A percentile compares a stretch with the other conserved stretches of the same genome.
Conservation (phyloP, 2,113 vertebrate genomes). For the Maccullochella peelii region DNA sequence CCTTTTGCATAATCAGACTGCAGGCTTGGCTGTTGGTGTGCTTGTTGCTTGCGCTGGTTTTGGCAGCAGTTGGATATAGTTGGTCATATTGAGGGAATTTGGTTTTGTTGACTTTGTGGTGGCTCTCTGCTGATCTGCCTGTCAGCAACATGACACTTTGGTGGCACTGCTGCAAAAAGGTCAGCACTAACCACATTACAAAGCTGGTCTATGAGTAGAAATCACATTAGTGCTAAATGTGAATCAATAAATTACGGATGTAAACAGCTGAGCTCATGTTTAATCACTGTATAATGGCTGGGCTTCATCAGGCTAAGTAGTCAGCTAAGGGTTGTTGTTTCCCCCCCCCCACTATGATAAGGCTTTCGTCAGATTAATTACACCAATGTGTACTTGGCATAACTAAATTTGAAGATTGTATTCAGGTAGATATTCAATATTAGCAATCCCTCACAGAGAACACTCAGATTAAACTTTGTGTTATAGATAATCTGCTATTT, state of each 20-base stretch:
- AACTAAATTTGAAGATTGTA: no score
- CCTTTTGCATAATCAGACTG: neutral
- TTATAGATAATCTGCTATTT: neutral
- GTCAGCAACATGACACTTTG: constrained; percentile 4
- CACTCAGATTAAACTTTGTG: neutral
- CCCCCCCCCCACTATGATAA: neutral
- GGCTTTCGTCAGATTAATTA: constrained; percentile 34
- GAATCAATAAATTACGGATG: constrained; percentile 56
- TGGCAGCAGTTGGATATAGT: neutral
- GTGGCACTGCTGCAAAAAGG: constrained; percentile 16
- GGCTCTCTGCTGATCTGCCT: neutral
- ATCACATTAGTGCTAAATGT: constrained; percentile 43
- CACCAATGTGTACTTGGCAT: neutral
- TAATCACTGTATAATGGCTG: constrained; percentile 57
- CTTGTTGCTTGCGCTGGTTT: neutral
- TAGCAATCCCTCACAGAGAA: neutral
- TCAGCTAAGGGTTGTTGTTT: neutral
- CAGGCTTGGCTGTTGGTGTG: neutral
- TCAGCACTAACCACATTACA: constrained; percentile 18
- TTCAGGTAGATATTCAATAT: no score
- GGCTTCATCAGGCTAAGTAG: constrained; percentile 57
- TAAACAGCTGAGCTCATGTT: constrained; percentile 58
- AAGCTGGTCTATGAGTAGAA: constrained; percentile 2
- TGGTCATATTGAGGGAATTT: neutral
- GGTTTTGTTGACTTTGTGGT: neutral